These are phyloP conservation scores for Ascaphus truei DNA, from an alignment of 2,113 vertebrate species.

Conservation along the genomic window DNA sequence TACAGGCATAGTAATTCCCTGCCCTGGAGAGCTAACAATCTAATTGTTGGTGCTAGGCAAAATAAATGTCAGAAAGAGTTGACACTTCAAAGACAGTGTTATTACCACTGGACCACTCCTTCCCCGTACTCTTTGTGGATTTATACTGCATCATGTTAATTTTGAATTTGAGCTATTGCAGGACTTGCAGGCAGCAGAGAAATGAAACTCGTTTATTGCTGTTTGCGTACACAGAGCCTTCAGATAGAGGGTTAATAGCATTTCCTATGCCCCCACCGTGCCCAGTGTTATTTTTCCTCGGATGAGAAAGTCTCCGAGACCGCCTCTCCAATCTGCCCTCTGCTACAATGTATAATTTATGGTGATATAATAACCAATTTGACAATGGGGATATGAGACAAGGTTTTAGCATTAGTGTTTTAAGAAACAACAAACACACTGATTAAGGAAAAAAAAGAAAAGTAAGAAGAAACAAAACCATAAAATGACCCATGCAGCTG, in stretches of 20 bases:
- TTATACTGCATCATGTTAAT: no score
- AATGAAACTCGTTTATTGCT: no score
- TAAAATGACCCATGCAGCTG: constrained; percentile 66
- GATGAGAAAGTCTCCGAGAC: constrained; percentile 63
- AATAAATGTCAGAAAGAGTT: no score
- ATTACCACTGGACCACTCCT: no score
- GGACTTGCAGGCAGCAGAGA: no score
- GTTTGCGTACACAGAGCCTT: no score
- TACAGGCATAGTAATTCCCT: no score
- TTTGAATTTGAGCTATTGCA: no score
- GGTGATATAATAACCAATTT: constrained; percentile 79
- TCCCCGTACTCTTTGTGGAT: no score
- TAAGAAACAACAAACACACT: constrained; percentile 77
- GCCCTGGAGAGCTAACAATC: no score
- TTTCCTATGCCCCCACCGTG: not conserved
- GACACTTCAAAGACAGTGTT: no score
- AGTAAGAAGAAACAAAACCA: constrained; percentile 52
- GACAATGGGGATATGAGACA: constrained; percentile 78
- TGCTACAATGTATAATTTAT: constrained; percentile 71
- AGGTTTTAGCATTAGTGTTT: constrained; percentile 78
- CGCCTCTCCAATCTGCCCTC: constrained; percentile 73
- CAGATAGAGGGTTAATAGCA: constrained; percentile 2
- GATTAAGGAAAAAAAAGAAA: constrained; percentile 1
- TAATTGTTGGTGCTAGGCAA: no score
- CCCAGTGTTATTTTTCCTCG: constrained; percentile 31